A percentile compares a stretch with the other conserved stretches of the same genome.
phyloP scores from a whole-genome alignment of 2,888 invertebrate genomes.

The Lutraria lutraria region DNA sequence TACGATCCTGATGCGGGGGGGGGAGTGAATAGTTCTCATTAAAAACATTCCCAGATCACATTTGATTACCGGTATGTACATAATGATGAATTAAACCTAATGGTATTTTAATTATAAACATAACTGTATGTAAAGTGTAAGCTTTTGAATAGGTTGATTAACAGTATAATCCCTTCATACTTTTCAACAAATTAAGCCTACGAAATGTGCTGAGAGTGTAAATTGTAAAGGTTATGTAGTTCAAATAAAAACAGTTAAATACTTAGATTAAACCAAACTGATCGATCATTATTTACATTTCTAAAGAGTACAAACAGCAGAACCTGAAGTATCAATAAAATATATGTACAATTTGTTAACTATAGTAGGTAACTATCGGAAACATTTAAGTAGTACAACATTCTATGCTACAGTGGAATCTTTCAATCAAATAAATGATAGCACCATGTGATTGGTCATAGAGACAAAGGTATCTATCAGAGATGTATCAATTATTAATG shows the following conservation, averaged over 20 bases:
- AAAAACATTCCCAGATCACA: neutral
- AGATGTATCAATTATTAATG: slow-evolving; percentile 6
- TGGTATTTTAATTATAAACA: neutral
- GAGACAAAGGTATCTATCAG: neutral
- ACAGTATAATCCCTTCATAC: neutral
- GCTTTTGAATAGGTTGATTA: slow-evolving; percentile 4
- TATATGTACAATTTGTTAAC: slow-evolving; percentile 31
- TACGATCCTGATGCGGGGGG: too few relatives aligned
- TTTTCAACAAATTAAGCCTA: neutral
- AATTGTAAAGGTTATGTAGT: neutral
- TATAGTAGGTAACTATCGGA: slow-evolving; percentile 22
- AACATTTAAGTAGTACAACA: slow-evolving; percentile 16
- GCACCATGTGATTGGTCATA: neutral
- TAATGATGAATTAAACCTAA: neutral
- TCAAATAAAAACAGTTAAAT: slow-evolving; percentile 27
- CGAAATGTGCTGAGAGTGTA: neutral
- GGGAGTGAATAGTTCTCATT: too few relatives aligned
- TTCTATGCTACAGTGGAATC: neutral
- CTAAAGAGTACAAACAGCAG: slow-evolving; percentile 23
- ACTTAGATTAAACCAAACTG: slow-evolving; percentile 33
- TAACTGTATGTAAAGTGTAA: neutral
- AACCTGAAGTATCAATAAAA: slow-evolving; percentile 43
- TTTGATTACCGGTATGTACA: too few relatives aligned
- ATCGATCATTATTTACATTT: slow-evolving; percentile 40
- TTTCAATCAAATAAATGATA: slow-evolving; percentile 6